These are phyloP conservation scores for Columba livia DNA, from an alignment of 2,113 vertebrate species.

Conservation along the genomic window DNA sequence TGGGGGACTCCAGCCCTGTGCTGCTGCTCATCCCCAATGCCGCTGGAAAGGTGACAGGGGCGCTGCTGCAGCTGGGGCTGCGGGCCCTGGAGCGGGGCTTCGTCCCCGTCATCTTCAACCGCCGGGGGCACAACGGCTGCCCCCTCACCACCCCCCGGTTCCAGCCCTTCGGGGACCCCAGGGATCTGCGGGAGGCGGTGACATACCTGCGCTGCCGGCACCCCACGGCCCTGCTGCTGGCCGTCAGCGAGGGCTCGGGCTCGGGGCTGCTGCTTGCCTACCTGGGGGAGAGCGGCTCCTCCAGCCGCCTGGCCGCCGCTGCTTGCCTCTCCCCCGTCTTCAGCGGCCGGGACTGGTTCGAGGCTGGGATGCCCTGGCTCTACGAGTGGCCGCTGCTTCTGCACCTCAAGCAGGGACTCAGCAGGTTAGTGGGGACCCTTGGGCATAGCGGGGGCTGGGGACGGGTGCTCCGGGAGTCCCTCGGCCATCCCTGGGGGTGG, in stretches of 20 bases:
- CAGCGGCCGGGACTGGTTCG: constrained; percentile 85
- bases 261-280: constrained; percentile 86
- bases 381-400: constrained; percentile 81
- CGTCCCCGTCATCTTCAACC: constrained; percentile 80
- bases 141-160: constrained; percentile 83
- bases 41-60: constrained; percentile 78
- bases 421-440: constrained; percentile 77
- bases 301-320: constrained; percentile 79
- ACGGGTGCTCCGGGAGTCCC: accelerated
- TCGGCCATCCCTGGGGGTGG: accelerated
- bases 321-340: constrained; percentile 89
- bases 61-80: constrained; percentile 76
- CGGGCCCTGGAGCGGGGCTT: constrained; percentile 80
- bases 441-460: background rate
- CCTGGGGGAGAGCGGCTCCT: constrained; percentile 87
- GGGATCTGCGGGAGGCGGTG: constrained; percentile 83
- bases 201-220: constrained; percentile 81
- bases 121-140: constrained; percentile 84
- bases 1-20: constrained; percentile 68
- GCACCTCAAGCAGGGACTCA: constrained; percentile 80
- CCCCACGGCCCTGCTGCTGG: constrained; percentile 76
- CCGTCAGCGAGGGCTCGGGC: constrained; percentile 86
- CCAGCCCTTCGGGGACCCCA: constrained; percentile 80
- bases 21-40: constrained; percentile 84
- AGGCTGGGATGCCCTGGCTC: constrained; percentile 74